Evolutionary conservation across 1,140 invertebrate genomes (phyloP), one percentile per base, ranked within the genome.

Genomic region (Lucilia cuprina): DNA sequence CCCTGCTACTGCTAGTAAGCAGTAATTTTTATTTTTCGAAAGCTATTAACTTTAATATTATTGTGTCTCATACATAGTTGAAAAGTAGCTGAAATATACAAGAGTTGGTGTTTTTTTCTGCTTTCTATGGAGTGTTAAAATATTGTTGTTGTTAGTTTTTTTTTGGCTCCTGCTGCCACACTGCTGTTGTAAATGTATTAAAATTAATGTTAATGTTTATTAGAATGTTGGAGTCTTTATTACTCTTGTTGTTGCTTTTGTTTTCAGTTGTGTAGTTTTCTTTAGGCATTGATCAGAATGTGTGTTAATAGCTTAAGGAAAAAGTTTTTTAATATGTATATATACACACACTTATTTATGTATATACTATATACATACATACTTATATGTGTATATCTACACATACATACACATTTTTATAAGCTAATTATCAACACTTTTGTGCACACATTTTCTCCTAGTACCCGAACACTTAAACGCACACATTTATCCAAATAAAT

Each of bases 401-500:
- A n/a, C 14, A 7, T n/a, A 60, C 14, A n/a, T 60, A 60, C 14
- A 60, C 7, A 41, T 70, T 80, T 80, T 50, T 80, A 80, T 80
- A 80, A 80, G 77, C 77, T 80, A 80, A 80, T 80, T 80, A 80
- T 80, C 77, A 80, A 80, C 77, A 80, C 41, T 25, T 7, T 80
- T 80, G 77, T 80, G 41, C 77, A 80, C 77, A 80, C 77, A 80
- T 34, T 75, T 14, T 34, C 5, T 19, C 8, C 60, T 70, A 21
- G n/a, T 7, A 19, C 19, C 2, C n/a, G 5, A 7, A 19, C 50
- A 60, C 65, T 70, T 70, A 70, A 70, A 21, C 65, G 21, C 65
- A 70, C 65, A 21, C n/a, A 70, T 60, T 60, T 60, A 60, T 13
- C 55, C 55, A 17, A 2, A 60, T 60, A 60, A 17, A 70, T 10